Base-by-base conservation (phyloP, 2,113 vertebrate genomes). In the Carassius auratus region DNA sequence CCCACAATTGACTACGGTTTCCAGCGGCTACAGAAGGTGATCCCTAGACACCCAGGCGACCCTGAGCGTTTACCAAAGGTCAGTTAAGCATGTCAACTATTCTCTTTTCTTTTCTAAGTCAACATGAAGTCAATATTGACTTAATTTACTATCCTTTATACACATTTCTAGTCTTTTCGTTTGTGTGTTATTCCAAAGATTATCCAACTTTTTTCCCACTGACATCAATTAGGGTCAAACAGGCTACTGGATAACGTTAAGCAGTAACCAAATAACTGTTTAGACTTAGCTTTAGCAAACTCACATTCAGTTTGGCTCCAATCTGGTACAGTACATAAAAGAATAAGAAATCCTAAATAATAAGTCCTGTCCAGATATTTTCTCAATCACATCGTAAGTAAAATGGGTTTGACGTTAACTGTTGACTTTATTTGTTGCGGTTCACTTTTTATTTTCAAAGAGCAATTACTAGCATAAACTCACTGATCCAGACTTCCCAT, bases 1-100 rank as follows among this genome's bases (percentile, higher is more conserved):
- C 97, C 98, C 86, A 99, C 97, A 93, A 99, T 99, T 90, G 97
- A 99, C 94, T 99, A 99, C 10, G 98, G 97, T 90, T 99, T 98
- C 91, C 98, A 99, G 93, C 96, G 98, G 89, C 96, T 99, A 93
- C 98, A 99, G 88, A 99, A 99, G 89, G 98, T 99, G 90, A 98
- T 99, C 91, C 98, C 98, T 14, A 95, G 97, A 91, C 98, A 99
- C 88, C 98, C 98, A 0, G 98, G 98, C 83, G 98, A 99, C 89
- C 98, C 98, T 0, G 98, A 99, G 89, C 95, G 97, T 95, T 92
- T 99, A 95, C 97, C 98, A 30, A 99, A 99, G 97, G 98, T 99
- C 95, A 88, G 83, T 74, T 26, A 30, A 17, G 38, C 45, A 5
- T 76, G 12, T 55, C 42, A 23, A 48, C 73, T 26, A 6, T 52